Evolutionary conservation across 2,888 invertebrate species (phyloP).

Genomic region (Peribatodes rhomboidaria): DNA sequence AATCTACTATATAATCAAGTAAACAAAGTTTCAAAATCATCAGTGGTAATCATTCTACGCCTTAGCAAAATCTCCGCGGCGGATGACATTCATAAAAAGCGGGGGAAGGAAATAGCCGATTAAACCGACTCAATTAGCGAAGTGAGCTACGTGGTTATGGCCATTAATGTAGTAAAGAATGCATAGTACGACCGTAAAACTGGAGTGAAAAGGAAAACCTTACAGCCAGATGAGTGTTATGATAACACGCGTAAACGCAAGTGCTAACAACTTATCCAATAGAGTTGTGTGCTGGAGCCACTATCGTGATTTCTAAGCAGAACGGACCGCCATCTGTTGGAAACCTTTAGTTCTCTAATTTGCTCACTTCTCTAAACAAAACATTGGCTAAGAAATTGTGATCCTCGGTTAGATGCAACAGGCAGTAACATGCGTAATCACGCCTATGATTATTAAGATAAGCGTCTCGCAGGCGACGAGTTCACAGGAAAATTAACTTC

Average conservation of each 20-base stretch:
- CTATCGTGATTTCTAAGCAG: too few species aligned
- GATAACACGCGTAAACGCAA: not conserved
- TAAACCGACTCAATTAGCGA: conserved; percentile 20
- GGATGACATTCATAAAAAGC: conserved; percentile 17
- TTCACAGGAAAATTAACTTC: conserved; percentile 63
- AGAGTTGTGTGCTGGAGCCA: too few species aligned
- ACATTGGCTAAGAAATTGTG: conserved; percentile 15
- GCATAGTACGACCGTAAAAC: conserved; percentile 15
- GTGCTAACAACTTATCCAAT: not conserved
- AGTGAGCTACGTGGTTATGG: conserved; percentile 1
- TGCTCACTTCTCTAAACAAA: not conserved
- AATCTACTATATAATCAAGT: not conserved
- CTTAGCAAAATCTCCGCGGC: conserved; percentile 4
- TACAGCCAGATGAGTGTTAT: not conserved
- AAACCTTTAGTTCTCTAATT: too few species aligned
- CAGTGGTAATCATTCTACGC: not conserved
- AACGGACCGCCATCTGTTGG: too few species aligned
- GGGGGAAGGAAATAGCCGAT: conserved; percentile 20
- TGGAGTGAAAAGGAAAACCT: conserved; percentile 2
- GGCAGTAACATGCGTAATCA: conserved; percentile 6
- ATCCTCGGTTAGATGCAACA: not conserved
- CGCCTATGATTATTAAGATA: conserved; percentile 28
- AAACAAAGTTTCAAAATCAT: too few species aligned
- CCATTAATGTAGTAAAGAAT: conserved; percentile 3
- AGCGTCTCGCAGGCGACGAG: conserved; percentile 34